Conservation (phyloP, 30 jellyfish, hydroid and myxozoan species). For the Sanderia malayensis region DNA sequence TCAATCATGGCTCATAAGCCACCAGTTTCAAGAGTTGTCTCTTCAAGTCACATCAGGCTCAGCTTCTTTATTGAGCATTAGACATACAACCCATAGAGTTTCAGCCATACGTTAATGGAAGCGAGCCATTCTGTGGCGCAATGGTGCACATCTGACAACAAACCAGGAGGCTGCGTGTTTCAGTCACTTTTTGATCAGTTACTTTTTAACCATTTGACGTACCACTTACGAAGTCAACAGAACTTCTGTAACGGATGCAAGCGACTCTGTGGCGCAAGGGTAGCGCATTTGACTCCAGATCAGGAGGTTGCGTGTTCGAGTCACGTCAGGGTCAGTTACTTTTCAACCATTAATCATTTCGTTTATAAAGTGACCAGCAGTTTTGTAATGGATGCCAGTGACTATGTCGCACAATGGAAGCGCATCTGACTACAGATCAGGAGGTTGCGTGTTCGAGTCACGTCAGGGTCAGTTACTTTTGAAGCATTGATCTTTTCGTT, state of each 20-base stretch:
- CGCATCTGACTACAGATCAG: neutral
- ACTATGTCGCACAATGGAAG: neutral
- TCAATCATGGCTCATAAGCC: too few species aligned
- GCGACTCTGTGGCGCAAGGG: neutral
- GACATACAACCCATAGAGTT: too few species aligned
- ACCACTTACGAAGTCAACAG: neutral
- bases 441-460: neutral
- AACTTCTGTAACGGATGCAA: neutral
- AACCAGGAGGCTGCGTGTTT: neutral
- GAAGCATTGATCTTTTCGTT: too few species aligned
- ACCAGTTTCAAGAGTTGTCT: too few species aligned
- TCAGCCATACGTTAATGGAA: too few species aligned
- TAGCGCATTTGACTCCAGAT: neutral
- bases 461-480: neutral
- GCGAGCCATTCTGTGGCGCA: constrained; percentile 1
- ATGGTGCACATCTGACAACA: neutral
- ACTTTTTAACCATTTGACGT: neutral
- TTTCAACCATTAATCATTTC: neutral
- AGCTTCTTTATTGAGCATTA: too few species aligned
- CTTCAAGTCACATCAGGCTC: too few species aligned
- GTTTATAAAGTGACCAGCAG: too few species aligned
- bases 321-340: neutral
- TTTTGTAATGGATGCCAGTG: neutral
- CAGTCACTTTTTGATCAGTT: neutral
- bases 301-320: neutral